These are phyloP conservation scores for Cataglyphis rosenhaueri DNA, from an alignment of 2,888 invertebrate genomes.

Conservation along the genomic window DNA sequence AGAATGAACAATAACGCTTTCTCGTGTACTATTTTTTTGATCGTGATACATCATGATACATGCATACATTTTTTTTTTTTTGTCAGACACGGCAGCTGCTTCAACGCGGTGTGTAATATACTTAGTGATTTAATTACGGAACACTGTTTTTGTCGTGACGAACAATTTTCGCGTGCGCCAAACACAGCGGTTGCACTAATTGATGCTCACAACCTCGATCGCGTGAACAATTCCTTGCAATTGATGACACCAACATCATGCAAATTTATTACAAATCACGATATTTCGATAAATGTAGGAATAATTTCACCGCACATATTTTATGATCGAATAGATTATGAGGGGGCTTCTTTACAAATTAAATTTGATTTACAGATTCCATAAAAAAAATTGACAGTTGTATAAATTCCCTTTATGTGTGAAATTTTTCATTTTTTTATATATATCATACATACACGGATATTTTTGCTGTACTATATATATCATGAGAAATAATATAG, in stretches of 20 bases:
- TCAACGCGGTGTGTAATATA: background rate
- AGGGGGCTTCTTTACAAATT: background rate
- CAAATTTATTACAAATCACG: background rate
- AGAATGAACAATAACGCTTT: conserved; percentile 3
- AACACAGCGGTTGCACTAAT: conserved; percentile 7
- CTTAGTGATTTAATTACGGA: conserved; percentile 20
- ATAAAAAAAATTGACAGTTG: background rate
- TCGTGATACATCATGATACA: background rate
- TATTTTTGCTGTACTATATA: background rate
- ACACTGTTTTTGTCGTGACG: background rate
- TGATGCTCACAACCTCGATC: background rate
- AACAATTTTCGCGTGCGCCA: conserved; percentile 10
- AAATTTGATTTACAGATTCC: background rate
- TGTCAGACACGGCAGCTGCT: background rate
- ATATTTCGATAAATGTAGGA: background rate
- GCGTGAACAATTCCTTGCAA: conserved; percentile 20
- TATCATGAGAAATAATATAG: background rate
- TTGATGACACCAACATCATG: background rate
- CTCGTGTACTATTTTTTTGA: conserved; percentile 9
- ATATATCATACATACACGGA: background rate
- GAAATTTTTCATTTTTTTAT: background rate
- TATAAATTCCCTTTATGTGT: background rate
- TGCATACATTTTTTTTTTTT: background rate
- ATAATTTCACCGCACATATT: background rate
- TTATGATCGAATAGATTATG: background rate